Conservation (phyloP, 2,113 vertebrate species). For the Rana temporaria region DNA sequence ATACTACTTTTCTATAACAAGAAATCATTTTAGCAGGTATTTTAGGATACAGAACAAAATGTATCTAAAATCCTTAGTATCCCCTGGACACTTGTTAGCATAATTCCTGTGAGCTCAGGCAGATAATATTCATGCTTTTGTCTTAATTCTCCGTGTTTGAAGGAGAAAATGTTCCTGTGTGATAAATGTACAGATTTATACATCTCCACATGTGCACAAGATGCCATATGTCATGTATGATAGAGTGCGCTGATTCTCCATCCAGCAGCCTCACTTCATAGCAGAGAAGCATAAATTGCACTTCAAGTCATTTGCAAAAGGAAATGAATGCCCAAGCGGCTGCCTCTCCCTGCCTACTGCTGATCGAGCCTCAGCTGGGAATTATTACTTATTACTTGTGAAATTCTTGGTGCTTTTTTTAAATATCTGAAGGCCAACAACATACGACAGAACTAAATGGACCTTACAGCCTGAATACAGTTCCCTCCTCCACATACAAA, state of each 20-base stretch:
- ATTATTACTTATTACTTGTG: conserved; percentile 27
- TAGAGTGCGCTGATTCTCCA: conserved; percentile 5
- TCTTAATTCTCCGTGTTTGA: conserved; percentile 2
- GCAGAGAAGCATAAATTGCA: conserved; percentile 28
- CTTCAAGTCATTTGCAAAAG: conserved; percentile 40
- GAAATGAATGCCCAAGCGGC: conserved; percentile 26
- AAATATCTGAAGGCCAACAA: background rate
- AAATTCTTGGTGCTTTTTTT: conserved; percentile 38
- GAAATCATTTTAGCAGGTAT: background rate
- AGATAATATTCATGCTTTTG: conserved; percentile 24
- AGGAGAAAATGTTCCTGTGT: background rate
- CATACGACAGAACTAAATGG: conserved; percentile 30
- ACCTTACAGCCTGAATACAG: conserved; percentile 11
- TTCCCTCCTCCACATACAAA: conserved; percentile 4
- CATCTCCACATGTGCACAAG: background rate
- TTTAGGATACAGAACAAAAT: background rate
- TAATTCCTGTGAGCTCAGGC: conserved; percentile 7
- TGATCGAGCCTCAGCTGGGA: conserved; percentile 33
- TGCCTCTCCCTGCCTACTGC: conserved; percentile 12
- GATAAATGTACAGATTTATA: background rate
- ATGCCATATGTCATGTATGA: conserved; percentile 12
- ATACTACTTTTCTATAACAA: too few species aligned
- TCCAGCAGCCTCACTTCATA: conserved; percentile 25
- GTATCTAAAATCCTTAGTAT: background rate
- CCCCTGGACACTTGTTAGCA: conserved; percentile 17